Conservation (phyloP, 2,113 vertebrate genomes). For the Xiphophorus maculatus region DNA sequence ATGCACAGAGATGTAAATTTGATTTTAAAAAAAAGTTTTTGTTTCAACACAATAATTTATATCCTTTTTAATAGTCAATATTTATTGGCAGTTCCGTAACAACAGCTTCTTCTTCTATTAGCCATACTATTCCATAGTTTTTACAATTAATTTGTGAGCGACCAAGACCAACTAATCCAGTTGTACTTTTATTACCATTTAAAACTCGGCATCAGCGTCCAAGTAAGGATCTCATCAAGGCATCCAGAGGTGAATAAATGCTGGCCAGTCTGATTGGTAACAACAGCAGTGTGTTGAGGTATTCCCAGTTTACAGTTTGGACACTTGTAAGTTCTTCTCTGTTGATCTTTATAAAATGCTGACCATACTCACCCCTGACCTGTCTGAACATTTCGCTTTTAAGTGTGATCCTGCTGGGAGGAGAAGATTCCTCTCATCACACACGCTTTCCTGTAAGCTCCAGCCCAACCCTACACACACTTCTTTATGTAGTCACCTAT, state of each 20-base stretch:
- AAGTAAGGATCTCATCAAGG: not conserved
- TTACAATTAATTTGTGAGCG: not conserved
- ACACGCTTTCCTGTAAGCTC: constrained; percentile 69
- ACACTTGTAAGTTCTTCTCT: not conserved
- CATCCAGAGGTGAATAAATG: not conserved
- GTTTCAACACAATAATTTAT: not conserved
- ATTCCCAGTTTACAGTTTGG: not conserved
- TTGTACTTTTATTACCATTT: not conserved
- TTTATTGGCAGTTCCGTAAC: no score
- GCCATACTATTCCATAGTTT: not conserved
- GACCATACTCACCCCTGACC: not conserved
- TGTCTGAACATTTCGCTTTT: not conserved
- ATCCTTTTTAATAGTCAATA: no score
- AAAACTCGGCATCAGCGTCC: not conserved
- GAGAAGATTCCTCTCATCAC: constrained; percentile 16
- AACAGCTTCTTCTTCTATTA: not conserved
- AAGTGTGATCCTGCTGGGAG: constrained; percentile 35
- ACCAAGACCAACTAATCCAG: not conserved
- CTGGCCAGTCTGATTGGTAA: not conserved
- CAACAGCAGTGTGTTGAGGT: not conserved
- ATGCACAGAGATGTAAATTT: not conserved
- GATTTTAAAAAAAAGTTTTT: not conserved
- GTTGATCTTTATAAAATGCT: not conserved
- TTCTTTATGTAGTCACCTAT: constrained; percentile 18
- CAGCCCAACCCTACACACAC: constrained; percentile 3